phyloP scores from a whole-genome alignment of 2,113 vertebrate genomes.

The Lynx canadensis region DNA sequence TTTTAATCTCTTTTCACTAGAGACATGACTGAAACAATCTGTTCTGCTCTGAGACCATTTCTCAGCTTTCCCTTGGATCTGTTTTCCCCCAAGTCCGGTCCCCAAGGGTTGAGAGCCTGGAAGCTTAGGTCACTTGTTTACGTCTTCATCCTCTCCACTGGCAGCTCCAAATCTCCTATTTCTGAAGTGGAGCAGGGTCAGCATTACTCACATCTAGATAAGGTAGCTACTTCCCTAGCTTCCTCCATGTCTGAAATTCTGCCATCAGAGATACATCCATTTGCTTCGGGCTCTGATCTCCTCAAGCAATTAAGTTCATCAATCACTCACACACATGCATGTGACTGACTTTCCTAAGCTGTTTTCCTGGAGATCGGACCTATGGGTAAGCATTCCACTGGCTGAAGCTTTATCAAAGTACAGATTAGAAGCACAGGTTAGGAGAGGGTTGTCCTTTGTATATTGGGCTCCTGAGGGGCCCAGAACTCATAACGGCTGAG shows the following conservation, averaged over 20 bases:
- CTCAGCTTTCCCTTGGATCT: conserved; percentile 37
- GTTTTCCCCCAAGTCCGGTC: neutral
- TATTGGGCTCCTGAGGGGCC: neutral
- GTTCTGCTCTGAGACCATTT: conserved; percentile 1
- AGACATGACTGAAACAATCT: neutral
- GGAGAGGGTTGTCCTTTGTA: neutral
- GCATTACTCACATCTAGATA: neutral
- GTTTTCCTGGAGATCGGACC: conserved; percentile 29
- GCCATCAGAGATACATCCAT: neutral
- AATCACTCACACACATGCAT: neutral
- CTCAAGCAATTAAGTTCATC: conserved; percentile 2
- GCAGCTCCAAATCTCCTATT: neutral
- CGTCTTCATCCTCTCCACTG: neutral
- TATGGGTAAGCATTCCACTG: neutral
- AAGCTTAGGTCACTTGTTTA: conserved; percentile 40
- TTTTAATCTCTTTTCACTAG: conserved; percentile 24
- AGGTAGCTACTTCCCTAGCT: neutral
- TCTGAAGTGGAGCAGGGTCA: conserved; percentile 1
- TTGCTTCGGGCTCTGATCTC: neutral
- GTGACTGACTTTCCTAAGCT: neutral
- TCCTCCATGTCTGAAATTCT: neutral
- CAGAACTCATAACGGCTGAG: neutral
- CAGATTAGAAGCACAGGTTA: neutral
- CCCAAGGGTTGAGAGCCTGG: neutral
- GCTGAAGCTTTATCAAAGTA: conserved; percentile 23